Evolutionary conservation across 2,888 invertebrate genomes (phyloP), one percentile per base, ranked within the genome.

Genomic region (Habroteleia sp.): DNA sequence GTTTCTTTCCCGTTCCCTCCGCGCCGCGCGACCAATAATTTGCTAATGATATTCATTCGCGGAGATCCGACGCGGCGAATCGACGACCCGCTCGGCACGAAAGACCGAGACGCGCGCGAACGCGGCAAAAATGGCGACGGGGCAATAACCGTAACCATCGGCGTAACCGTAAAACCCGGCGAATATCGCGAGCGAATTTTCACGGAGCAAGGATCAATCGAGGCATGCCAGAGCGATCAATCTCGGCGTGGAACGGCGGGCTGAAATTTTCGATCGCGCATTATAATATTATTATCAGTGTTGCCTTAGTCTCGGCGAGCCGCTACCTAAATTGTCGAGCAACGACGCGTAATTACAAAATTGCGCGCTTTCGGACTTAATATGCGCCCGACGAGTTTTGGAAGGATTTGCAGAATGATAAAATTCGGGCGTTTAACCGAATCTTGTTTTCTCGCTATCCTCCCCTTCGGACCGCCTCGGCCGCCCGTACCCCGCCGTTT

Each of bases 381-480:
- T 73, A 72, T 65, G 72, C 65, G 54, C 42, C 41, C 52, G 42
- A 39, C 25, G 62, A 72, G 56, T 69, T 72, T 76, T 58, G 76
- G 65, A 58, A 35, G 66, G 73, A 73, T 66, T 60, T 66, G 16
- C 20, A 50, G 33, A 74, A 73, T 80, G 80, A 84, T 84, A 83
- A 84, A 85, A 85, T 85, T 85, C 82, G 79, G 81, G 80, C 84
- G 81, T 84, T 85, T 83, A 84, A 84, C 84, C 83, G 83, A 65
- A 71, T 65, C 65, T 65, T 66, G 60, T 65, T 69, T 71, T 62
- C 71, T 66, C 65, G 31, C 48, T 13, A 27, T 7, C 27, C 48
- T 8, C 54, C 62, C 46, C 37, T 50, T 11, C 50, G 39, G 17
- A 8, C 16, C 41, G 16, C 27, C 4, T 46, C 25, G 10, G 11